Conservation (phyloP, 2,797 vertebrate genomes). For the Cuniculus paca region DNA sequence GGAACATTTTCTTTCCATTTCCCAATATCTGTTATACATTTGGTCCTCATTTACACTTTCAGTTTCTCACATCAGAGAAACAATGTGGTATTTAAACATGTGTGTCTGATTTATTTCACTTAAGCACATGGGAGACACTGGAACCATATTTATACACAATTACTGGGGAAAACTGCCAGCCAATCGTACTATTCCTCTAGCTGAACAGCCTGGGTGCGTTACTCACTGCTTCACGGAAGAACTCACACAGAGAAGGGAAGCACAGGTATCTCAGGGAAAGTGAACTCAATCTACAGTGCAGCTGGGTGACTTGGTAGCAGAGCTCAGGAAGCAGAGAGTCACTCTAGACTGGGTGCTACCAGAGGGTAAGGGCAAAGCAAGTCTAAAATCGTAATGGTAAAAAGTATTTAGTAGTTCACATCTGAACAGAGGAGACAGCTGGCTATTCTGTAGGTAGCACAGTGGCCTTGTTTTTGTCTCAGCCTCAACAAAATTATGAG, state of each 20-base stretch:
- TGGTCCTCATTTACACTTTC: not conserved
- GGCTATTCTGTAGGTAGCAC: not conserved
- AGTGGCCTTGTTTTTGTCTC: slow-evolving; percentile 23
- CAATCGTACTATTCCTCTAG: not conserved
- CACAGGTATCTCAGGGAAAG: not conserved
- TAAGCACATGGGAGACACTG: not conserved
- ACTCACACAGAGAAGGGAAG: not conserved
- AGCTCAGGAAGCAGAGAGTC: not conserved
- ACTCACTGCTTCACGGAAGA: not conserved
- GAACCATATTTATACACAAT: not conserved
- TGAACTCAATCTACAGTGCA: not conserved
- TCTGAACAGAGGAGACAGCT: not conserved
- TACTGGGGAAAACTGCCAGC: not conserved
- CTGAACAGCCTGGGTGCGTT: not conserved
- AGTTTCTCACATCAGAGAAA: not conserved
- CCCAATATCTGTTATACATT: not conserved
- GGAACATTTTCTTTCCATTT: not conserved
- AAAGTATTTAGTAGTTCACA: not conserved
- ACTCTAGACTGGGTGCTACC: not conserved
- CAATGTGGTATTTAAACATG: not conserved
- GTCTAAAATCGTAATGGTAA: not conserved
- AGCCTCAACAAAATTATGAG: not conserved
- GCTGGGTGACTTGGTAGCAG: not conserved
- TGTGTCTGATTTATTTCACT: not conserved
- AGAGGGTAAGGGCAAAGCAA: not conserved